Evolutionary conservation across 30 jellyfish, hydroid and myxozoan species (phyloP).

Genomic region (Mastigias papua): DNA sequence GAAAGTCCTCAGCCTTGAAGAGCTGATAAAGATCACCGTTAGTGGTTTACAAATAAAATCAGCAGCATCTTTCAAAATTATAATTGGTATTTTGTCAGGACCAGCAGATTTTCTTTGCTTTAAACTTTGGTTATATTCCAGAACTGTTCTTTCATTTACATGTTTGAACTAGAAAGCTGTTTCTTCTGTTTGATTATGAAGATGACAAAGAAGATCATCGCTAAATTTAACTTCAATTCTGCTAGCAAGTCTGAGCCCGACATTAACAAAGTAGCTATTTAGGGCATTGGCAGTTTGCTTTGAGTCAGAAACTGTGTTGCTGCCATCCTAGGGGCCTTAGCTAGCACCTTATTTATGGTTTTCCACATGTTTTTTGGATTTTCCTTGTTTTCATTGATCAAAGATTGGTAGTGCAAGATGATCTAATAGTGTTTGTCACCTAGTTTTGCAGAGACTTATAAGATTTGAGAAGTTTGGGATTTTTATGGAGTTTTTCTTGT

Average conservation of each 20-base stretch:
- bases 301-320: not conserved
- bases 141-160: not conserved
- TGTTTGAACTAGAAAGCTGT: not conserved
- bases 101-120: not conserved
- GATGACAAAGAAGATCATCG: too few relatives aligned
- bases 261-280: not conserved
- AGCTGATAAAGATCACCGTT: too few relatives aligned
- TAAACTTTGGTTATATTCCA: not conserved
- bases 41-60: not conserved
- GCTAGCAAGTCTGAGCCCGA: not conserved
- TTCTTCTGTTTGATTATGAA: too few relatives aligned
- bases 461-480: conserved; percentile 1
- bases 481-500: conserved; percentile 7
- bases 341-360: not conserved
- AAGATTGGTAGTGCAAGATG: conserved; percentile 9
- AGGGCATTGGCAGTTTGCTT: not conserved
- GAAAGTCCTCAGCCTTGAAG: too few relatives aligned
- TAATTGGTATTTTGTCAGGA: not conserved
- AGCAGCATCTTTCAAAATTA: not conserved
- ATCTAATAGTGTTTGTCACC: too few relatives aligned
- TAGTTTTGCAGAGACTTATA: too few relatives aligned
- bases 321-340: not conserved
- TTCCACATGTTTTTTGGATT: not conserved
- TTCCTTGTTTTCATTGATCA: not conserved
- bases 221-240: too few relatives aligned